These are phyloP conservation scores for Solenopsis fugax DNA, from an alignment of 1,140 invertebrate genomes.

Conservation along the genomic window DNA sequence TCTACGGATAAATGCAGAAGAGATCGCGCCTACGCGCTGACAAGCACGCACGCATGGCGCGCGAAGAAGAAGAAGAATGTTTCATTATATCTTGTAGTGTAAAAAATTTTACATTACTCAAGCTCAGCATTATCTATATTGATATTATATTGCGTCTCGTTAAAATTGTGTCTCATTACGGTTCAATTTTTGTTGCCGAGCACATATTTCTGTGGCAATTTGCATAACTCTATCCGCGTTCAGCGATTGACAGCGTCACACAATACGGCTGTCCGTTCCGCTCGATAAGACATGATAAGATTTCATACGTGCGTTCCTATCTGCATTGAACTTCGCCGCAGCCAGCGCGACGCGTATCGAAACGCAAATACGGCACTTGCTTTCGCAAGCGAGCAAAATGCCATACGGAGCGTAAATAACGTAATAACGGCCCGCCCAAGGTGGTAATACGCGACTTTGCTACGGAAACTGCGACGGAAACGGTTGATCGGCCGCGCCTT, in stretches of 20 bases:
- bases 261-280: constrained; percentile 25
- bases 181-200: neutral
- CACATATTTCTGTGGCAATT: neutral
- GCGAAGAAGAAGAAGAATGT: neutral
- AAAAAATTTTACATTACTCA: neutral
- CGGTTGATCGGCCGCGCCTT: constrained; percentile 7
- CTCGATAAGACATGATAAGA: constrained; percentile 21
- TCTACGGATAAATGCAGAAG: too few species aligned
- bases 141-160: neutral
- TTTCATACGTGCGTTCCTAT: constrained; percentile 39
- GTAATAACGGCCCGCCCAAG: constrained; percentile 14
- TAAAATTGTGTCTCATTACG: constrained; percentile 3
- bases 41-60: too few species aligned
- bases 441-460: neutral
- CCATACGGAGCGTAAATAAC: constrained; percentile 13
- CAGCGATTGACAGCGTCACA: neutral
- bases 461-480: constrained; percentile 35
- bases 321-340: constrained; percentile 48
- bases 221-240: neutral
- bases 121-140: neutral
- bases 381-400: constrained; percentile 50
- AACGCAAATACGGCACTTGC: neutral
- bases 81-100: neutral
- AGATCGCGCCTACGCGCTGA: too few species aligned
- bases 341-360: neutral